Percentiles rank a stretch among this genome's conserved stretches.
phyloP scores from a whole-genome alignment of 2,888 invertebrate genomes.

The Chloroclystis v-ata region DNA sequence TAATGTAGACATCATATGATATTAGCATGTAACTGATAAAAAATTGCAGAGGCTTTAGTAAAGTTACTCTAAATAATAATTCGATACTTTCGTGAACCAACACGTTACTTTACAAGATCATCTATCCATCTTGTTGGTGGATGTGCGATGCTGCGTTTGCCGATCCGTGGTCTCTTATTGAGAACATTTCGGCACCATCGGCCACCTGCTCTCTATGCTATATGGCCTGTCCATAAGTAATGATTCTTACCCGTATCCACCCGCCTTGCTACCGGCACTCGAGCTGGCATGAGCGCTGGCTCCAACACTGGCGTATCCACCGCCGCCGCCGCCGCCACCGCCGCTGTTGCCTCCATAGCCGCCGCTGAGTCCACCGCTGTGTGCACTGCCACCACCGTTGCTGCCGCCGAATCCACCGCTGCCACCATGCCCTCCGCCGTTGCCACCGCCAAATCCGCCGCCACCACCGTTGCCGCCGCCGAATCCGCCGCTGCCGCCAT shows the following conservation, averaged over 20 bases:
- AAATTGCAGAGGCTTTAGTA: too few relatives aligned
- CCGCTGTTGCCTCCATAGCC: constrained; percentile 8
- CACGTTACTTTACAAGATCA: too few relatives aligned
- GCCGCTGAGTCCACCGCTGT: constrained; percentile 28
- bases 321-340: constrained; percentile 25
- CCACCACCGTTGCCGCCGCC: constrained; percentile 3
- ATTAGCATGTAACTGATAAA: too few relatives aligned
- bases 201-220: too few relatives aligned
- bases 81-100: too few relatives aligned
- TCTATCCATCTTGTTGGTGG: too few relatives aligned
- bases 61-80: too few relatives aligned
- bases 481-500: constrained; percentile 29
- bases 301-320: constrained; percentile 22
- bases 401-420: constrained; percentile 21
- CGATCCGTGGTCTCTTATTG: too few relatives aligned
- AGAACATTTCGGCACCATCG: too few relatives aligned
- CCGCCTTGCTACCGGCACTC: constrained; percentile 27
- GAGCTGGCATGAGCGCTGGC: constrained; percentile 27
- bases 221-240: too few relatives aligned
- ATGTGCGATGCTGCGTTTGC: too few relatives aligned
- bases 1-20: neutral
- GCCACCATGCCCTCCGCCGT: constrained; percentile 27
- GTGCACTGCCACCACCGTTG: constrained; percentile 24
- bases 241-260: constrained; percentile 37
- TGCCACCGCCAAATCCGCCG: constrained; percentile 6